These are phyloP conservation scores for Dendrocincla fuliginosa DNA, from an alignment of 2,797 vertebrate species.

Conservation along the genomic window DNA sequence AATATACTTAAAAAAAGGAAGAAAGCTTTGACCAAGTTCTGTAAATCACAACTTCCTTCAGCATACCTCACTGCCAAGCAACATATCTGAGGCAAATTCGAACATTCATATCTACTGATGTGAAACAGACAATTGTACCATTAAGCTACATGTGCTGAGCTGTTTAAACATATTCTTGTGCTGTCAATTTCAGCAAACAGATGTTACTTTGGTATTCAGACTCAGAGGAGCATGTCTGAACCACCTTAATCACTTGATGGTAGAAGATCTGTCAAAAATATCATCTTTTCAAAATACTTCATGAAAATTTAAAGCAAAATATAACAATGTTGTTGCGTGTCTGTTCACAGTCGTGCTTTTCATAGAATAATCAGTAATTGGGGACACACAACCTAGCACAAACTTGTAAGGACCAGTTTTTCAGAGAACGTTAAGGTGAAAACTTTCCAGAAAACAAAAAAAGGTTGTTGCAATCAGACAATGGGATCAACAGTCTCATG, in stretches of 20 bases:
- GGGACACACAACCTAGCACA: neutral
- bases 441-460: neutral
- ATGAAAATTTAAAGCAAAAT: neutral
- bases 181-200: neutral
- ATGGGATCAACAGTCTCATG: accelerated
- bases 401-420: neutral
- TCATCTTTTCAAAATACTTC: neutral
- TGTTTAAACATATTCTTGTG: neutral
- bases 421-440: neutral
- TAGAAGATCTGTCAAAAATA: neutral
- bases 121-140: neutral
- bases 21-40: neutral
- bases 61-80: neutral
- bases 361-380: neutral
- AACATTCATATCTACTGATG: neutral
- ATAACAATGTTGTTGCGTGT: neutral
- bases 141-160: neutral
- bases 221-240: neutral
- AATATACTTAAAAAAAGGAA: neutral
- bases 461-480: neutral
- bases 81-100: neutral
- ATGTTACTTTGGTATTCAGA: neutral
- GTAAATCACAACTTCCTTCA: neutral
- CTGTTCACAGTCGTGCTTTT: neutral
- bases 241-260: neutral